phyloP scores from a whole-genome alignment of 2,888 invertebrate species.

The Cyclophora albipunctata region DNA sequence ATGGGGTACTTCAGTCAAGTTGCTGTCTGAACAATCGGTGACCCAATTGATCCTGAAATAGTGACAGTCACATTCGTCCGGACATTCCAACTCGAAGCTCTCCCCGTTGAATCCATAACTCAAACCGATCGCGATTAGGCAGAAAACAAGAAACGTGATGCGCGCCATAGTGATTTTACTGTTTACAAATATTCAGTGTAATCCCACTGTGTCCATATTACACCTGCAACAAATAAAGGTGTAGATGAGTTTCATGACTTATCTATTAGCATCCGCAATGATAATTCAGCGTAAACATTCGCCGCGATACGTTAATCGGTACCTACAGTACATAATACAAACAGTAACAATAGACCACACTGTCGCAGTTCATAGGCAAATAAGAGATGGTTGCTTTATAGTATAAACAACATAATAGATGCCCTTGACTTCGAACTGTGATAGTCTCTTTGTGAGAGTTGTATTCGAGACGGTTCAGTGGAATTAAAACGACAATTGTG shows the following conservation, averaged over 20 bases:
- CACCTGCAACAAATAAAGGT: slow-evolving; percentile 31
- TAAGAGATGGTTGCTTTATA: not conserved
- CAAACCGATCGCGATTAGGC: slow-evolving; percentile 35
- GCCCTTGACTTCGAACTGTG: slow-evolving; percentile 13
- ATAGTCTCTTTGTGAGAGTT: slow-evolving; percentile 5
- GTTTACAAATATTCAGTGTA: slow-evolving; percentile 3
- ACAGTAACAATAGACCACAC: not conserved
- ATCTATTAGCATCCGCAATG: slow-evolving; percentile 16
- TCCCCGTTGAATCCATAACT: slow-evolving; percentile 74
- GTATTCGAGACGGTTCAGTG: slow-evolving; percentile 17
- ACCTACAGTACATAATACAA: slow-evolving; percentile 5
- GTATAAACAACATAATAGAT: not conserved
- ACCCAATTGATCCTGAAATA: slow-evolving; percentile 86
- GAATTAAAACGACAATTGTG: slow-evolving; percentile 35
- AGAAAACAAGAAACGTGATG: slow-evolving; percentile 36
- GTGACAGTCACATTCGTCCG: slow-evolving; percentile 84
- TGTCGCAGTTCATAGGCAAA: not conserved
- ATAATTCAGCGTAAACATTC: slow-evolving; percentile 24
- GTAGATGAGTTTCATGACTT: slow-evolving; percentile 6
- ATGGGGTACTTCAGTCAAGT: slow-evolving; percentile 80
- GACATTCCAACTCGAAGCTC: slow-evolving; percentile 80
- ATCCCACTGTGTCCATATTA: slow-evolving; percentile 28
- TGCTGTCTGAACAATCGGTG: slow-evolving; percentile 84
- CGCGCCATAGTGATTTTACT: slow-evolving; percentile 37
- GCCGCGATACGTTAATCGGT: slow-evolving; percentile 24